Evolutionary conservation across 1,140 invertebrate genomes (phyloP), one percentile per base, ranked within the genome.

Genomic region (Drosophila leontia): DNA sequence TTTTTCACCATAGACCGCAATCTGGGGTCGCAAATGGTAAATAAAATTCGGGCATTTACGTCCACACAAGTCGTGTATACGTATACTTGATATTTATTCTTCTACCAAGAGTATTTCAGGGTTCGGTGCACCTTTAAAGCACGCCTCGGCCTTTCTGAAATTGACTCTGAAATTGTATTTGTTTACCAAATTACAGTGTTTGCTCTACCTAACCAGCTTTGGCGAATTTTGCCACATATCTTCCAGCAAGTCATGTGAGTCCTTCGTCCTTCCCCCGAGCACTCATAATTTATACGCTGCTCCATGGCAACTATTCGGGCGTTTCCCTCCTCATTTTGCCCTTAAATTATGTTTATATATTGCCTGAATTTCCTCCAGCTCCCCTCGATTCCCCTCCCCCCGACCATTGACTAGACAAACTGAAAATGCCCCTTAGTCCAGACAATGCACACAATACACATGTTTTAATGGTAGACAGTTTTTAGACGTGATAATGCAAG

Each of bases 401-500:
- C 8, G 32, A 17, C 11, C 37, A 15, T 11, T 23, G 45, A 50
- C 70, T 60, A 37, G 55, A 72, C 68, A 44, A n/a, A n/a, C 68
- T 35, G 53, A 59, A 41, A 45, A 56, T 45, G 55, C 55, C 53
- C 74, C 26, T 41, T 50, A 29, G 48, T 29, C 61, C 61, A 76
- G 74, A 76, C 75, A 78, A 48, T 59, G 62, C 53, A 77, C 71
- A 76, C 72, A 76, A 77, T 74, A 70, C 51, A 70, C 65, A 71
- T 82, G 79, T 75, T 78, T 69, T 69, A 80, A 69, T 65, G 63
- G 55, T 62, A 87, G 84, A 87, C 84, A 88, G 64, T 63, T 84
- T 87, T 84, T 83, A 80, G 77, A 87, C 84, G 82, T 78, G 80
- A 80, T 83, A 87, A 88, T 83, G 83, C 80, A 78, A 78, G 72